Base-by-base conservation (phyloP, 2,888 invertebrate species). In the Pyrocoelia pectoralis region DNA sequence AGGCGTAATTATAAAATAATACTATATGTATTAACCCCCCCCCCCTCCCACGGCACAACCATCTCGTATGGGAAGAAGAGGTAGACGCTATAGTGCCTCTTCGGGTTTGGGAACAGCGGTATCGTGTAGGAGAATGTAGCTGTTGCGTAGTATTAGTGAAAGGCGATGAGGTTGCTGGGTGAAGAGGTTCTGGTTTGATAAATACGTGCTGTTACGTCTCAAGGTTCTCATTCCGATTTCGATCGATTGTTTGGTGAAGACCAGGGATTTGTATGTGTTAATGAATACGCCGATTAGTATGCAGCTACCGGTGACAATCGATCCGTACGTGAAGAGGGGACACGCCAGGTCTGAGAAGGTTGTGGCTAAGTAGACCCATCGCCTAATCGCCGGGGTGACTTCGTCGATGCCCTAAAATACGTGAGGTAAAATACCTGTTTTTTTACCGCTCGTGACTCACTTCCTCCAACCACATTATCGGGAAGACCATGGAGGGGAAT, bases 401-500 rank as follows among this genome's bases (percentile, higher is more conserved):
- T 93, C 93, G 55, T 90, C 90, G 41, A 94, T 86, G 9, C 94
- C 94, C 88, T 91, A 78, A 0, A 81, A 80, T 10, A 48, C 17
- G n/a, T 8, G 8, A 8, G 3, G 5, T 41, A 38, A 8, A 38
- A n/a, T 8, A 38, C 12, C 2, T 9, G 10, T 38, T 38, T 38
- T 38, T 38, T 38, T 38, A 38, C 2, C 17, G 15, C 1, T n/a
- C 18, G 6, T 3, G 24, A 24, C 75, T 79, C 74, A 90, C 91
- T 87, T 95, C 94, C 80, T 95, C 94, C 1, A 94, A 72, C 94
- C 94, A 94, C 90, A 94, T 93, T 40, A 94, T 88, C 0, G 95
- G 94, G 77, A 94, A 93, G 5, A 92, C 85, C 54, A 92, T 92
- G 75, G 89, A 88, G 0, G 92, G 91, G 73, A 95, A 94, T 66